Conservation (phyloP, 2,113 vertebrate species). For the Mus pahari region DNA sequence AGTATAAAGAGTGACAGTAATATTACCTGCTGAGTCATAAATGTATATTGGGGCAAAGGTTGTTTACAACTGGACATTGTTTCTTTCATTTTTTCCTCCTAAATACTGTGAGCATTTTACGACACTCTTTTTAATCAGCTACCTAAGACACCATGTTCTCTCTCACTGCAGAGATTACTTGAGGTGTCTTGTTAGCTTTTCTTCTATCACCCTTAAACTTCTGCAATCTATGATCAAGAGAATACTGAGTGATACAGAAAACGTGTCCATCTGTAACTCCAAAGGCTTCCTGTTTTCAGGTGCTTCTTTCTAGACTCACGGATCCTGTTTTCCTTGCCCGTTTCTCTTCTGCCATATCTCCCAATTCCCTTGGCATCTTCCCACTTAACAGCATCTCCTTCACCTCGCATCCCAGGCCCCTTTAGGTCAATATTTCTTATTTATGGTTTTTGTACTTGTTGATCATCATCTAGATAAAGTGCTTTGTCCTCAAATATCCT, state of each 20-base stretch:
- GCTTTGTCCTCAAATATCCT: background rate
- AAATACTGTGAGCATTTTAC: background rate
- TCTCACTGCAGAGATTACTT: background rate
- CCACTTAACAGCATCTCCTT: fast-evolving
- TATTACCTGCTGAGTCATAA: background rate
- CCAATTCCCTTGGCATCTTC: background rate
- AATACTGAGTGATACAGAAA: background rate
- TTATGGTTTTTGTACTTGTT: background rate
- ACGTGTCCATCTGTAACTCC: background rate
- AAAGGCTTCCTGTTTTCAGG: background rate
- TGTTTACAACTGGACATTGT: background rate
- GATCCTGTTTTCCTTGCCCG: background rate
- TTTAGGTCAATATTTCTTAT: background rate
- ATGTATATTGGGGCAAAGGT: too few relatives aligned
- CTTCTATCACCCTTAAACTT: background rate
- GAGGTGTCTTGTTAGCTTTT: background rate
- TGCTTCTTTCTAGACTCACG: background rate
- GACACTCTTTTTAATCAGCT: background rate
- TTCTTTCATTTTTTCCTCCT: conserved; percentile 5
- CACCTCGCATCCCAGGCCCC: background rate
- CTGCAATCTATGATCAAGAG: background rate
- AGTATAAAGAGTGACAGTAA: background rate
- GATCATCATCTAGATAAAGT: background rate
- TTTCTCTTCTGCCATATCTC: background rate
- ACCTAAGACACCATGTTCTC: background rate